A percentile compares a stretch with the other conserved stretches of the same genome.
These are phyloP conservation scores for Meriones unguiculatus DNA, from an alignment of 2,113 vertebrate genomes.

Conservation along the genomic window DNA sequence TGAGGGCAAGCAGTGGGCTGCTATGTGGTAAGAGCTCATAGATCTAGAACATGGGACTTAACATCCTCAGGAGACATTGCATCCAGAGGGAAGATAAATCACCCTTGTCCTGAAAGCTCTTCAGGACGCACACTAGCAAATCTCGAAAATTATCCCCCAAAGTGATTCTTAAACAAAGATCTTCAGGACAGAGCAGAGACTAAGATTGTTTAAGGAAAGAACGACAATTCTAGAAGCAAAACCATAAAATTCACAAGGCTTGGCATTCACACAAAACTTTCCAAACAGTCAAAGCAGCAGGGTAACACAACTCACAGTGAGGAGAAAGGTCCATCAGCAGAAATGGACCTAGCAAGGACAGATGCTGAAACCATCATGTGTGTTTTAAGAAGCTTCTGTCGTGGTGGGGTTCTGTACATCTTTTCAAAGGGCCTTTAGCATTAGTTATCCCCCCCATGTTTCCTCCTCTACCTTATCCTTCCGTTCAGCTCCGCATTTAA, in stretches of 20 bases:
- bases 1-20: background rate
- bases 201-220: background rate
- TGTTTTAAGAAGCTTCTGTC: background rate
- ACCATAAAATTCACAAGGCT: constrained; percentile 13
- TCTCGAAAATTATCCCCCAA: background rate
- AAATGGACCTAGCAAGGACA: background rate
- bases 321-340: background rate
- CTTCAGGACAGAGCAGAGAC: background rate
- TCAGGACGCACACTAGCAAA: background rate
- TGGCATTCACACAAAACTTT: background rate
- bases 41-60: background rate
- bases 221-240: background rate
- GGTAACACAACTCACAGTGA: background rate
- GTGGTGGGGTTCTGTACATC: background rate
- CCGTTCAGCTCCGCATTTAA: background rate
- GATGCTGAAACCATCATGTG: background rate
- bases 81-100: constrained; percentile 14
- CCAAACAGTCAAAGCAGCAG: background rate
- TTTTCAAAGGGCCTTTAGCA: background rate
- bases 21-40: background rate
- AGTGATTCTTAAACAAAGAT: background rate
- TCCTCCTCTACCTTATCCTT: background rate
- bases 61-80: background rate
- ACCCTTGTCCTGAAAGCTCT: background rate
- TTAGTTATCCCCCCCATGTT: background rate